Conservation (phyloP, 2,888 invertebrate species). For the Andrena fulva region DNA sequence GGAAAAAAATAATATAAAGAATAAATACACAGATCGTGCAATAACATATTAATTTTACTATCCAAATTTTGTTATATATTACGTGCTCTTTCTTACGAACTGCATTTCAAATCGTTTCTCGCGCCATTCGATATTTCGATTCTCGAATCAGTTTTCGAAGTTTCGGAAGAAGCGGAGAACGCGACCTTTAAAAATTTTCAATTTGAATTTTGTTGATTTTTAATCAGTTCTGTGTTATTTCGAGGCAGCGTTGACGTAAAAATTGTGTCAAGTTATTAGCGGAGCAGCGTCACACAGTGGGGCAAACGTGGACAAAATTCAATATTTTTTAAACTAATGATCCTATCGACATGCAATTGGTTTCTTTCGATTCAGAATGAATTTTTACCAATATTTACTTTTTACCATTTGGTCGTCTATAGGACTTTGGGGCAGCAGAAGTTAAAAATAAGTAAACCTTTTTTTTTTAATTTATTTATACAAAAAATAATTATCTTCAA, state of each 20-base stretch:
- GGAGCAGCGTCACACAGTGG: background rate
- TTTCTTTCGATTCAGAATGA: too few relatives aligned
- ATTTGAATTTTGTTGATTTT: background rate
- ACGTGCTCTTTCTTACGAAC: background rate
- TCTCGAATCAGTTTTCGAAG: background rate
- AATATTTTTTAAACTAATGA: too few relatives aligned
- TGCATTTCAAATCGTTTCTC: background rate
- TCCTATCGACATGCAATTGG: too few relatives aligned
- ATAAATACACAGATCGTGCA: background rate
- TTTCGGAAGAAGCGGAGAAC: background rate
- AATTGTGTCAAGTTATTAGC: background rate
- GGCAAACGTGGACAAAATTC: too few relatives aligned
- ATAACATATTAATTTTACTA: background rate
- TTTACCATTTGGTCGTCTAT: too few relatives aligned
- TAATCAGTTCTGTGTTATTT: background rate
- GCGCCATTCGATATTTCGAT: constrained; percentile 4
- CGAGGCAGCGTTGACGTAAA: background rate
- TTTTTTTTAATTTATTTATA: too few relatives aligned
- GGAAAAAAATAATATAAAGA: background rate
- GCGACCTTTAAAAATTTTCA: background rate
- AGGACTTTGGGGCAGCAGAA: too few relatives aligned
- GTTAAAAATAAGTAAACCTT: too few relatives aligned
- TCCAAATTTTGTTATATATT: background rate
- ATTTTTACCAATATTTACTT: too few relatives aligned
- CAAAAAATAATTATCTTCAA: too few relatives aligned